A percentile compares a stretch with the other conserved stretches of the same genome.
Conservation (phyloP, 2,797 vertebrate genomes). For the Acrossocheilus wenchowensis region DNA sequence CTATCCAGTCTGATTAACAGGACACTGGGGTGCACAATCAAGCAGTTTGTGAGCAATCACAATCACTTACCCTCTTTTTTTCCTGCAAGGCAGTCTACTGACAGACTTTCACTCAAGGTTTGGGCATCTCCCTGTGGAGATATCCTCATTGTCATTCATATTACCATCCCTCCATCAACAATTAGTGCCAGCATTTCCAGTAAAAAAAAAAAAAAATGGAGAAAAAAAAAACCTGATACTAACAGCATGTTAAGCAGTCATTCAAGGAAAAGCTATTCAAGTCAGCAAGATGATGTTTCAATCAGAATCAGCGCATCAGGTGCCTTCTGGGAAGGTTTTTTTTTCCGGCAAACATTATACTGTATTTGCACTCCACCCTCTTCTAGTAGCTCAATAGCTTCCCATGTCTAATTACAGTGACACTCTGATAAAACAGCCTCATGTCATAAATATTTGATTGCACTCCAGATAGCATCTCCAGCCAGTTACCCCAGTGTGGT, state of each 20-base stretch:
- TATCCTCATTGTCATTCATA: conserved; percentile 40
- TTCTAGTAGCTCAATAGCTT: conserved; percentile 46
- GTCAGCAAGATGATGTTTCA: conserved; percentile 66
- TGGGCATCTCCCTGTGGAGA: conserved; percentile 4
- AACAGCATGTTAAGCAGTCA: conserved; percentile 44
- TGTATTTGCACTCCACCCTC: conserved; percentile 46
- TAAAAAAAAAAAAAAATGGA: neutral
- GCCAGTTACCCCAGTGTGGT: conserved; percentile 25
- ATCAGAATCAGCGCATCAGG: conserved; percentile 51
- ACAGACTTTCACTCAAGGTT: conserved; percentile 8
- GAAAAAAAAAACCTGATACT: conserved; percentile 1
- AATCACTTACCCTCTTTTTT: conserved; percentile 49
- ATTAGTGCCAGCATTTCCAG: conserved; percentile 23
- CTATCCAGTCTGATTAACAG: conserved; percentile 56
- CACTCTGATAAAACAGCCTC: conserved; percentile 57
- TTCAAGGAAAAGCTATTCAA: conserved; percentile 43
- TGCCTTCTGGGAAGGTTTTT: conserved; percentile 58
- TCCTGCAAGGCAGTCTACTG: conserved; percentile 29
- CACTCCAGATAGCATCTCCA: conserved; percentile 48
- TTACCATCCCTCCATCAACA: conserved; percentile 45
- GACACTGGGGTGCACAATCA: conserved; percentile 56
- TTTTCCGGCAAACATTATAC: conserved; percentile 45
- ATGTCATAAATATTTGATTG: conserved; percentile 62
- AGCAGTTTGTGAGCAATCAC: conserved; percentile 44
- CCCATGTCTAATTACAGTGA: conserved; percentile 62